phyloP scores from a whole-genome alignment of 2,888 invertebrate species.

The Ommatoiulus sabulosus region DNA sequence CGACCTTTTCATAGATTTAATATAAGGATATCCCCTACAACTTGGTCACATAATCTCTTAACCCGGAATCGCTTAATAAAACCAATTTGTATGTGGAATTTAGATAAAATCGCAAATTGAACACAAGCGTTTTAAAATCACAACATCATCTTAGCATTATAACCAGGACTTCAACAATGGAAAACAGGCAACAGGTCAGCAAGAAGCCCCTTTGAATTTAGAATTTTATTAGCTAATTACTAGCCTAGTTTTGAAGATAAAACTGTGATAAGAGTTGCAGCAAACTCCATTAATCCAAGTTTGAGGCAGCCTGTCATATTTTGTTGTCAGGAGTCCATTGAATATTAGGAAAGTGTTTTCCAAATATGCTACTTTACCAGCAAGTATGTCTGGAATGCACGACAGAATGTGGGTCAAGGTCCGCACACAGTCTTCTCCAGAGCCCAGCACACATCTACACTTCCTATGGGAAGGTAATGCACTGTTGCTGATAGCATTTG shows the following conservation, averaged over 20 bases:
- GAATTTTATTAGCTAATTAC: neutral
- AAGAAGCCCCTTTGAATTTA: neutral
- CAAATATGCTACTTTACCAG: constrained; percentile 5
- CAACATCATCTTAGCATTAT: constrained; percentile 13
- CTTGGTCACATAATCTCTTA: neutral
- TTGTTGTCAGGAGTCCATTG: neutral
- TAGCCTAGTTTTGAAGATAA: neutral
- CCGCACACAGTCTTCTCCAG: neutral
- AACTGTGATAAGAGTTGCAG: neutral
- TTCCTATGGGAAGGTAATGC: neutral
- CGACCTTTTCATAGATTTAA: neutral
- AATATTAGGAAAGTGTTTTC: neutral
- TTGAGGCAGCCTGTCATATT: neutral
- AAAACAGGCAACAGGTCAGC: neutral
- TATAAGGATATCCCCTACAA: neutral
- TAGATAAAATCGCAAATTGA: neutral
- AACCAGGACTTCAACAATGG: neutral
- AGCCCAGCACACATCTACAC: neutral
- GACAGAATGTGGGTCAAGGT: neutral
- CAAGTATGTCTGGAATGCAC: neutral
- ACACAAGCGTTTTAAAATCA: neutral
- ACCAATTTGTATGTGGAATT: neutral
- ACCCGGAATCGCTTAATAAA: neutral
- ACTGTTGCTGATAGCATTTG: constrained; percentile 4
- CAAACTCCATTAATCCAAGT: neutral